Base-by-base conservation (phyloP, 2,113 vertebrate species). In the Hypomesus transpacificus region DNA sequence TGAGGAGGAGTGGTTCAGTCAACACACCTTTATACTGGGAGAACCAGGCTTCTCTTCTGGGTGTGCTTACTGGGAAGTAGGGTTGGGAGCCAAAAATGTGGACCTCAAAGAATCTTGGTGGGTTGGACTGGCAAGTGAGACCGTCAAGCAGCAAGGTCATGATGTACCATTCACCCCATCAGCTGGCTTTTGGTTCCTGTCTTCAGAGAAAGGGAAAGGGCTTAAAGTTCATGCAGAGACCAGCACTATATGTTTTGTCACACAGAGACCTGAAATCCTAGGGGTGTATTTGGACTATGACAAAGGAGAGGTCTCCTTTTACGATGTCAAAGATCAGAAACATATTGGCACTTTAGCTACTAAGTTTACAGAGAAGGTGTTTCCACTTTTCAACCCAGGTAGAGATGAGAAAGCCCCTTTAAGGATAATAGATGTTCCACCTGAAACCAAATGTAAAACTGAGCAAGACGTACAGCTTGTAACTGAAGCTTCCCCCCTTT, bases 381-480 rank as follows among this genome's bases (percentile, higher is more conserved):
- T 82, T 72, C 89, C 91, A 16, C 52, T 91, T 9, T 91, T 91
- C 69, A 89, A 90, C 68, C 88, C 91, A 58, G 84, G 88, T 0
- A 71, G 16, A 70, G 28, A 57, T 7, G 88, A 92, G 18, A 0
- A 0, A 0, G 0, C 0, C 31, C 0, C 2, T 1, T 70, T 91
- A 70, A 1, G 0, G 34, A 50, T 91, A 51, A 0, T 83, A 62
- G 39, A 46, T 46, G 39, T 46, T 46, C 39, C 39, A 11, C 39
- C 39, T 11, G 39, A 46, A 11, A 11, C 4, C 31, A 34, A 34
- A 34, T 7, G 4, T 2, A 46, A 46, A 9, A 13, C 39, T 46
- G 39, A 46, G 39, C 8, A 46, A 46, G 39, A 46, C 9, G 1
- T 13, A 46, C 4, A 46, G 9, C 39, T 46, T 46, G 9, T 13